Conservation (phyloP, 2,888 invertebrate genomes). For the Pegoplata infirma region DNA sequence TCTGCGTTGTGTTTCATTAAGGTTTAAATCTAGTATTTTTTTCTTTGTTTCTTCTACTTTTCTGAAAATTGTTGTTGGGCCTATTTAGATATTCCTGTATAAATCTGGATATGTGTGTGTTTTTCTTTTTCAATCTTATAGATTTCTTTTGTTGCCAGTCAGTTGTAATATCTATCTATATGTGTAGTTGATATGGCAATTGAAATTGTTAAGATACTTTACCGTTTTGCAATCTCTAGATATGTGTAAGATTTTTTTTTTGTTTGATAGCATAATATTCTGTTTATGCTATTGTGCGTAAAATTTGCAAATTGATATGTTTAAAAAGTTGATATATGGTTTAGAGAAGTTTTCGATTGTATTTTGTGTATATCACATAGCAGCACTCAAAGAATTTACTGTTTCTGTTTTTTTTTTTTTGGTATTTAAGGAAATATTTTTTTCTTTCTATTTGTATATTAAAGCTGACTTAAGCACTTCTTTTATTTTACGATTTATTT, state of each 20-base stretch:
- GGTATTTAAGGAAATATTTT: neutral
- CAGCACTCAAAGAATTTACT: too few relatives aligned
- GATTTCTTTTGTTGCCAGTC: neutral
- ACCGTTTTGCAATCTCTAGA: neutral
- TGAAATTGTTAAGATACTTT: conserved; percentile 6
- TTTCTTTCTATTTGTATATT: neutral
- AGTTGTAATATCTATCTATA: too few relatives aligned
- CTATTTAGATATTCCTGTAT: neutral
- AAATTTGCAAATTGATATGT: conserved; percentile 48
- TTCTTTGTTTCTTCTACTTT: too few relatives aligned
- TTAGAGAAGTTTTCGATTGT: conserved; percentile 3
- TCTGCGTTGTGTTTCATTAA: neutral
- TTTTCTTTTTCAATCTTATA: neutral
- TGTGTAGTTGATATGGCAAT: conserved; percentile 16
- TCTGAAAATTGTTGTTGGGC: conserved; percentile 3
- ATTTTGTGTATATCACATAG: neutral
- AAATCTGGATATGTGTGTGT: neutral
- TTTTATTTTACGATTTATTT: neutral
- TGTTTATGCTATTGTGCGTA: conserved; percentile 22
- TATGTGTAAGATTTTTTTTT: neutral
- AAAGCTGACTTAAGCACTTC: conserved; percentile 16
- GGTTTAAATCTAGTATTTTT: neutral
- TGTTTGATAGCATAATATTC: neutral
- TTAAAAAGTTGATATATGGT: conserved; percentile 18
- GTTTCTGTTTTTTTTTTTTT: too few relatives aligned